Conservation (phyloP, 2,888 invertebrate species). For the Mycalesis mineus region DNA sequence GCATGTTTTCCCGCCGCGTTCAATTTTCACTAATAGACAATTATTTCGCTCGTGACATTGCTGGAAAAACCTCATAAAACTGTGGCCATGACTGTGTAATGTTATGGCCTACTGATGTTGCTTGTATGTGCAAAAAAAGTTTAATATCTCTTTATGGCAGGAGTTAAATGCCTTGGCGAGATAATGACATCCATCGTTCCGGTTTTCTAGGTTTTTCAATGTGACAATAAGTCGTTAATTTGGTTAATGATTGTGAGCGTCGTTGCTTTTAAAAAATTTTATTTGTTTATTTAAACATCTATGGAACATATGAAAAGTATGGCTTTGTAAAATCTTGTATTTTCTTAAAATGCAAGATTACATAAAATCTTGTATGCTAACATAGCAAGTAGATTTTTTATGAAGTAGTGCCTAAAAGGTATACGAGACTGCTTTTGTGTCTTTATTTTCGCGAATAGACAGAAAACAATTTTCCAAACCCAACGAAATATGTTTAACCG, state of each 20-base stretch:
- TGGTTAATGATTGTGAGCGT: neutral
- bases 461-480: no score
- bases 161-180: neutral
- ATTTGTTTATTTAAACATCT: no score
- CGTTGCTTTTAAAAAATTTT: neutral
- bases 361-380: no score
- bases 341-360: no score
- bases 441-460: no score
- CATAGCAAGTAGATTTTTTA: no score
- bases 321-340: no score
- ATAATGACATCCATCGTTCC: neutral
- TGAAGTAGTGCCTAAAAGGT: no score
- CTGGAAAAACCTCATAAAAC: constrained; percentile 13
- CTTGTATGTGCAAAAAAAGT: constrained; percentile 1
- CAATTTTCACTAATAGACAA: constrained; percentile 29
- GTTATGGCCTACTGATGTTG: constrained; percentile 2
- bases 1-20: constrained; percentile 24
- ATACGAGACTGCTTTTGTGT: no score
- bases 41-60: constrained; percentile 14
- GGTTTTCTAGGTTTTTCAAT: neutral
- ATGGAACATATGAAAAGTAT: no score
- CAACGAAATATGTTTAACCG: no score
- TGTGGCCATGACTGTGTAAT: constrained; percentile 12
- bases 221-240: neutral
- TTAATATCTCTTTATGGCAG: constrained; percentile 1